Conservation (phyloP, 2,797 vertebrate genomes). For the Takifugu rubripes region DNA sequence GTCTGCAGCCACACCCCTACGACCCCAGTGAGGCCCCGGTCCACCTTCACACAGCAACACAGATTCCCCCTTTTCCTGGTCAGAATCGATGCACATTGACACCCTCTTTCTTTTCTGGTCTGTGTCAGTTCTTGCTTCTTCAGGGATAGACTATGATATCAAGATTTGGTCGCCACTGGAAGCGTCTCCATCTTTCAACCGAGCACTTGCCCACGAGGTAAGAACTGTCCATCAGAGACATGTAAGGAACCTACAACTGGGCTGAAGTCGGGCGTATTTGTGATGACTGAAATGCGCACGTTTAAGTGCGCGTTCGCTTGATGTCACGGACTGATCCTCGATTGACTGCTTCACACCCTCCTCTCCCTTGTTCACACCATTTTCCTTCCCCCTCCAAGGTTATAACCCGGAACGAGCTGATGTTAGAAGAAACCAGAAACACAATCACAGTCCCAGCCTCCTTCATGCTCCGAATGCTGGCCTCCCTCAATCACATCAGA, state of each 20-base stretch:
- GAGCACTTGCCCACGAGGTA: constrained; percentile 94
- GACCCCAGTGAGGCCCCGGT: constrained; percentile 87
- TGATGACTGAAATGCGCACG: too few species aligned
- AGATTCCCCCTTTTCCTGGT: not conserved
- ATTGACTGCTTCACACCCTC: not conserved
- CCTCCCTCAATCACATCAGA: constrained; percentile 88
- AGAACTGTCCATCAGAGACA: not conserved
- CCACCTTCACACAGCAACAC: not conserved
- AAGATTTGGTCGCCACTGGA: constrained; percentile 98
- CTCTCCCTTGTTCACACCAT: not conserved
- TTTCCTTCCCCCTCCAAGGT: constrained; percentile 74
- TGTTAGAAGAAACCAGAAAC: constrained; percentile 97
- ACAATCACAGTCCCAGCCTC: constrained; percentile 98
- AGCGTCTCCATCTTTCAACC: constrained; percentile 89
- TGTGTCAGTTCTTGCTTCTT: constrained; percentile 91
- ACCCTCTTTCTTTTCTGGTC: constrained; percentile 27
- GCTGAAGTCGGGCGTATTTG: too few species aligned
- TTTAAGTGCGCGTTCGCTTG: too few species aligned
- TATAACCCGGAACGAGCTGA: constrained; percentile 95
- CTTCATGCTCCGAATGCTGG: constrained; percentile 98
- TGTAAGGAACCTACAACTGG: too few species aligned
- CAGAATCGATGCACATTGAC: not conserved
- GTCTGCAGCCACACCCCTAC: constrained; percentile 95
- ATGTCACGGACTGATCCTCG: too few species aligned
- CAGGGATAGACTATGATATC: constrained; percentile 98